Evolutionary conservation across 2,113 vertebrate species (phyloP).

Genomic region (Dicerorhinus sumatrensis): DNA sequence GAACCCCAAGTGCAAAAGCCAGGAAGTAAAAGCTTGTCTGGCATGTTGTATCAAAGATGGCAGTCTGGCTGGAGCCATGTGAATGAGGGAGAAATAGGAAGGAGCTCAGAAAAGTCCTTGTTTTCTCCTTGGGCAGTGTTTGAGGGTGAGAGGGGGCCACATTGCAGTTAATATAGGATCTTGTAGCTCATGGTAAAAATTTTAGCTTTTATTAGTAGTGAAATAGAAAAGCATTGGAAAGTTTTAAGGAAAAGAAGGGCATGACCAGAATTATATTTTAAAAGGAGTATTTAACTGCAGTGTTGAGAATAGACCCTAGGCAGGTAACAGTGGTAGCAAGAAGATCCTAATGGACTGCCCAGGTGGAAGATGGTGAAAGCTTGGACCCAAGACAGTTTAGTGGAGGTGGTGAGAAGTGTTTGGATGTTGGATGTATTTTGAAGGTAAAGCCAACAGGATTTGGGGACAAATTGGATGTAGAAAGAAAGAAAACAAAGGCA

Average conservation of each 20-base stretch:
- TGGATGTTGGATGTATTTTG: background rate
- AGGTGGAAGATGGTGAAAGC: background rate
- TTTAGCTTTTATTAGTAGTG: background rate
- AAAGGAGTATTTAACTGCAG: background rate
- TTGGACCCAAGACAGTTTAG: background rate
- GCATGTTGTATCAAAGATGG: background rate
- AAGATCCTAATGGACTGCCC: background rate
- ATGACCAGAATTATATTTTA: background rate
- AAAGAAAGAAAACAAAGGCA: background rate
- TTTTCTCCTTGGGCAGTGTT: background rate
- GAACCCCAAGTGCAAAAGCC: background rate
- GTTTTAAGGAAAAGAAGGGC: background rate
- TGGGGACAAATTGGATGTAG: background rate
- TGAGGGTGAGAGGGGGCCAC: fast-evolving
- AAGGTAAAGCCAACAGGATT: background rate
- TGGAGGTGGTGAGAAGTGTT: background rate
- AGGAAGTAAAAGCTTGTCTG: background rate
- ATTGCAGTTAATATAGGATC: background rate
- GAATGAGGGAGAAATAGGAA: background rate
- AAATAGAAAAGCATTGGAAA: background rate
- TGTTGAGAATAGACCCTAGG: background rate
- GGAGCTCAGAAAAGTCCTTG: background rate
- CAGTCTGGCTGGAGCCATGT: background rate
- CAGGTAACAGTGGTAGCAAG: background rate
- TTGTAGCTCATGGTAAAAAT: background rate